Base-by-base conservation (phyloP, 2,113 vertebrate genomes). In the Pelobates fuscus region DNA sequence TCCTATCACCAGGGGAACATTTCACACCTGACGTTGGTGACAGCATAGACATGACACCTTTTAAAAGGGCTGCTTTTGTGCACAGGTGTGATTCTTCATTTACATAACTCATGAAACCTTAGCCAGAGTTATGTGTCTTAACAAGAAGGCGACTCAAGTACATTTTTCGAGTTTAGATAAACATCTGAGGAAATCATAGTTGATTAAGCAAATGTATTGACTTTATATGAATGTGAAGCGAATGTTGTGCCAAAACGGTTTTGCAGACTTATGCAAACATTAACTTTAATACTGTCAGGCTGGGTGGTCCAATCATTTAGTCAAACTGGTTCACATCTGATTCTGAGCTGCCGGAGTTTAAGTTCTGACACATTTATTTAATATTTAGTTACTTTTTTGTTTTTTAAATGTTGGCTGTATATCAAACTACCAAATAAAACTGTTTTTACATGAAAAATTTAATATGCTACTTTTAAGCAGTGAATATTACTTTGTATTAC, bases 21-120 rank as follows among this genome's bases (percentile, higher is more conserved):
- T 77, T 85, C 62, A 78, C 24, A 61, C 30, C 49, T 65, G 29
- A 62, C 81, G 69, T 70, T 14, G 77, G 26, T 57, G 64, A 60
- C 62, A 78, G 65, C 10, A n/a, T 10, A 52, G 0, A 49, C 44
- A 80, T 77, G 6, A 3, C 62, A 46, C 0, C 37, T 24, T 23
- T 82, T 6, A 37, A 44, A 49, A 79, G 59, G 80, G 27, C 15
- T 69, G 59, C 17, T 6, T 37, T 37, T 46, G 54, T 63, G 20
- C 52, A 46, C 27, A 76, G 64, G 60, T 43, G 30, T 76, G 32
- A 72, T 49, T 55, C 29, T 1, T 61, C 14, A 24, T 57, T 62
- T 66, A 54, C 27, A 79, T 62, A 57, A 58, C 73, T n/a, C 15
- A 10, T 12, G 70, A 68, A 78, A 54, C 57, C 7, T 61, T 68